phyloP scores from a whole-genome alignment of 2,113 vertebrate species.

The Scophthalmus maximus region DNA sequence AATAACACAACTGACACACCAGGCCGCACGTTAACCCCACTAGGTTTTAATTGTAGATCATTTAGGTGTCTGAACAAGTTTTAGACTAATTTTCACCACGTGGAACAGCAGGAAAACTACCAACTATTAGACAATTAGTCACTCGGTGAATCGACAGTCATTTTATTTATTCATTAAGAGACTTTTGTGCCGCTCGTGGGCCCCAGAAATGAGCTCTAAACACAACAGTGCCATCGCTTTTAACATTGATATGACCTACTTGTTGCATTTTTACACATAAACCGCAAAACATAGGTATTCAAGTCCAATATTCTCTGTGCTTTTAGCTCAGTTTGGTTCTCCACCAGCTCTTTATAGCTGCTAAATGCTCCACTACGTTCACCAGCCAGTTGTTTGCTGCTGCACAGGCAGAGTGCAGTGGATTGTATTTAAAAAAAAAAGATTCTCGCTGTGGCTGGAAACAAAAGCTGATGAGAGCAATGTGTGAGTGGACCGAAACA shows the following conservation, averaged over 20 bases:
- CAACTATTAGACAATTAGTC: not conserved
- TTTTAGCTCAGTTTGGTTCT: not conserved
- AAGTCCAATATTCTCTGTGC: not conserved
- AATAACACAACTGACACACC: constrained; percentile 40
- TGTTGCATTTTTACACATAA: no score
- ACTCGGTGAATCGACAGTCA: not conserved
- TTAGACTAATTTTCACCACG: constrained; percentile 31
- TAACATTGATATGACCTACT: no score
- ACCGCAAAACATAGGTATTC: no score
- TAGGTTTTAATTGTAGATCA: constrained; percentile 43
- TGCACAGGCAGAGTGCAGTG: not conserved
- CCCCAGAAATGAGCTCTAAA: not conserved
- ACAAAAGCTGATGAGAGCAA: no score
- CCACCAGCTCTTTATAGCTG: not conserved
- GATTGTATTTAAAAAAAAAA: no score
- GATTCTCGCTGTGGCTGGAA: no score
- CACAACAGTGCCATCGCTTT: not conserved
- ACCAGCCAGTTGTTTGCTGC: not conserved
- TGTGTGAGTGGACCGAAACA: no score
- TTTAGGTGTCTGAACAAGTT: constrained; percentile 36
- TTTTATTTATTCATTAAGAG: not conserved
- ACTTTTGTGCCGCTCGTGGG: no score
- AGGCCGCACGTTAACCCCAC: constrained; percentile 47
- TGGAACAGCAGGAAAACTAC: not conserved
- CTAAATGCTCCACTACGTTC: not conserved